Percentiles rank a stretch among this genome's conserved stretches.
Conservation (phyloP, 1,140 invertebrate species). For the Drosophila dunni region DNA sequence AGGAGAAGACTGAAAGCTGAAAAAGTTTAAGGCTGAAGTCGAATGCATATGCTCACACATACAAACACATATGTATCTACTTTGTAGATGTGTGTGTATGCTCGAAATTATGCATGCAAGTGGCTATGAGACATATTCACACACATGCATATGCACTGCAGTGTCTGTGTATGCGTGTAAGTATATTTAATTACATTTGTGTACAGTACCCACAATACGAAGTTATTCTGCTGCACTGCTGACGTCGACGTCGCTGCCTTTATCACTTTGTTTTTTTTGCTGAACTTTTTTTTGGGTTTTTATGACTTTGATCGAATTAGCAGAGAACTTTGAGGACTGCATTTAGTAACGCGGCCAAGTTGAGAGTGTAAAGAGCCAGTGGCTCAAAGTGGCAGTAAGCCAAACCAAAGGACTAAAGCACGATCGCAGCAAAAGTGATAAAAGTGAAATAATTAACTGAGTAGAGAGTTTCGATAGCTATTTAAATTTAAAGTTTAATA, state of each 20-base stretch:
- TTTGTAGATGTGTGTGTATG: not conserved
- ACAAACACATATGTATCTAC: not conserved
- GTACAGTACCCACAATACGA: conserved; percentile 45
- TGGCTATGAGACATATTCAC: not conserved
- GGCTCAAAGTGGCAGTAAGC: not conserved
- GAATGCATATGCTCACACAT: not conserved
- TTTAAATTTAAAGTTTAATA: not conserved
- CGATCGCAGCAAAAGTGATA: not conserved
- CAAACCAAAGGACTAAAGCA: not conserved
- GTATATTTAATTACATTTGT: conserved; percentile 67
- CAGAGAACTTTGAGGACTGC: conserved; percentile 7
- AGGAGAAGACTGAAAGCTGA: conserved; percentile 20
- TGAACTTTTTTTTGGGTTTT: not conserved
- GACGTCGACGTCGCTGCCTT: conserved; percentile 35
- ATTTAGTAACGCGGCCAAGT: conserved; percentile 49
- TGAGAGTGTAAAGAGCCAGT: conserved; percentile 41
- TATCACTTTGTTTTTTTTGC: not conserved
- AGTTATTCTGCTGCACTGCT: conserved; percentile 43
- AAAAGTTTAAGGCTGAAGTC: not conserved
- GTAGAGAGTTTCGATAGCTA: not conserved
- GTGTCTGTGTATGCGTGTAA: not conserved
- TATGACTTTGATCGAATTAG: conserved; percentile 1
- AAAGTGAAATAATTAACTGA: not conserved
- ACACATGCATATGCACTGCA: not conserved
- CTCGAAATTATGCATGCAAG: not conserved